Base-by-base conservation (phyloP, 1,140 invertebrate species). In the Aricia agestis region DNA sequence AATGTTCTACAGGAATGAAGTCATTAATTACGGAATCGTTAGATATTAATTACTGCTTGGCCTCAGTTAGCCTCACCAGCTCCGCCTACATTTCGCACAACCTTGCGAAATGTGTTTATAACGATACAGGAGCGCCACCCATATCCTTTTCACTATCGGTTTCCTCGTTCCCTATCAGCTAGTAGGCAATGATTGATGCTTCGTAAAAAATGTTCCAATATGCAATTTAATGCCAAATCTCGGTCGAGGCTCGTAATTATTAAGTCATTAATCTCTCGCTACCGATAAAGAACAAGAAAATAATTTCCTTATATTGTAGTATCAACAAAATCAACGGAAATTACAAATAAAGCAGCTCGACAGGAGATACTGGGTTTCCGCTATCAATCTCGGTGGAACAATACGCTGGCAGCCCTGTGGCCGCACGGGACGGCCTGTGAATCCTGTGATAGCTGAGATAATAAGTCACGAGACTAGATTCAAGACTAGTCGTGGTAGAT, bases 81-180 rank as follows among this genome's bases (percentile, higher is more conserved):
- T 68, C 84, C 87, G 81, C 88, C 88, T 77, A 81, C 78, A 82
- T 82, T 89, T 86, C 83, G 78, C 81, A 70, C 82, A 73, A 78
- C 76, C 45, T 32, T 65, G 75, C 83, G 74, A 87, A 90, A 89
- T 87, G 86, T 84, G 78, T 85, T 86, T 86, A 89, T 89, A 90
- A 89, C 85, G 87, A 90, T 72, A 73, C 70, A 70, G 42, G 70
- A 65, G 77, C 73, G 76, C 85, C 86, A 89, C 87, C 88, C 86
- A 86, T 80, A n/a, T 17, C 19, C 17, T 69, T 69, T 63, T 63
- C 58, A 69, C n/a, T 45, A 63, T 73, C 72, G 61, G 6, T 75
- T 74, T 69, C 70, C 76, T 76, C 76, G 79, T 81, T 86, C 82
- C 82, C 81, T 84, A 85, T 86, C 84, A 84, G 76, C 81, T 81